Conservation (phyloP, 1,140 invertebrate genomes). For the Lysiphlebus fabarum region DNA sequence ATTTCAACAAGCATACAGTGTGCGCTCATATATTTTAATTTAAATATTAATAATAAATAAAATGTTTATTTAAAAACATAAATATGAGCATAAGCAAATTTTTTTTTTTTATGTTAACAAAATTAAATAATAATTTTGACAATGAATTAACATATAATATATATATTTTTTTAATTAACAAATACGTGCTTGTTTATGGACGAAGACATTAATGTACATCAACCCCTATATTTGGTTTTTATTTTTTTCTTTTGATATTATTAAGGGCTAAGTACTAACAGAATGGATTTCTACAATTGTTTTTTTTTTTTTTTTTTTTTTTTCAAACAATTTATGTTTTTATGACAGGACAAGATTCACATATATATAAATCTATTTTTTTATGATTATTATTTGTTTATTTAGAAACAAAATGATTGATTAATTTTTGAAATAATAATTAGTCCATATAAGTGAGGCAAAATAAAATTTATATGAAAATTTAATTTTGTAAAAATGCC, state of each 20-base stretch:
- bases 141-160: constrained; percentile 3
- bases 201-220: constrained; percentile 22
- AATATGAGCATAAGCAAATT: not conserved
- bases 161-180: constrained; percentile 15
- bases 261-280: not conserved
- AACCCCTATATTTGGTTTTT: constrained; percentile 1
- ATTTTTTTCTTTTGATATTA: not conserved
- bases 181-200: constrained; percentile 20
- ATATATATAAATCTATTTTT: constrained; percentile 13
- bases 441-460: not conserved
- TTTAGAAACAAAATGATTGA: not conserved
- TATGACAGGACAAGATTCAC: constrained; percentile 16
- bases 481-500: no score
- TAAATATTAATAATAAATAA: not conserved
- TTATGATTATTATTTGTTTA: not conserved
- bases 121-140: constrained; percentile 4
- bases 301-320: not conserved
- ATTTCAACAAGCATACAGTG: no score
- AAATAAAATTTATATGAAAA: no score
- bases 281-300: not conserved
- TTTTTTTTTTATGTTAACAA: not conserved
- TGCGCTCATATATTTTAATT: no score
- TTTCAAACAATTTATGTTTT: not conserved
- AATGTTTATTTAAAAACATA: constrained; percentile 1
- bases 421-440: not conserved